These are phyloP conservation scores for Telenomus remus DNA, from an alignment of 1,140 invertebrate species.

Conservation along the genomic window DNA sequence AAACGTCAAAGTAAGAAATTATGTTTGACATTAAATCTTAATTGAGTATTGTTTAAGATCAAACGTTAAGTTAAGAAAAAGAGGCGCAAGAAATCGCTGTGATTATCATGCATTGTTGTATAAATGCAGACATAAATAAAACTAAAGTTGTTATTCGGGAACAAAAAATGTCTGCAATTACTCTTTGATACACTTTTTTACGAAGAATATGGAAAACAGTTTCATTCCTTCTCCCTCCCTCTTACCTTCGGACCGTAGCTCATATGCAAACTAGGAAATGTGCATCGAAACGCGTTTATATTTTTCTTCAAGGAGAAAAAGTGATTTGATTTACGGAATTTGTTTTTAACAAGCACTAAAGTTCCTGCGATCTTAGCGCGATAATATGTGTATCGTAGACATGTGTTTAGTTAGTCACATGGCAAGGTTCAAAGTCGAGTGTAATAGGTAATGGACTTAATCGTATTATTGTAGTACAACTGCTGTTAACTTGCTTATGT, in stretches of 20 bases:
- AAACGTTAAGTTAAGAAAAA: no score
- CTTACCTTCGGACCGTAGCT: neutral
- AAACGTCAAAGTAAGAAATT: no score
- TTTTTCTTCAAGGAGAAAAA: constrained; percentile 47
- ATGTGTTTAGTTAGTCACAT: constrained; percentile 39
- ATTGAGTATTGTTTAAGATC: no score
- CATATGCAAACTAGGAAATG: neutral
- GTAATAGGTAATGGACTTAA: constrained; percentile 22
- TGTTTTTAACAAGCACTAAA: constrained; percentile 36
- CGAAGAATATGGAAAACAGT: neutral
- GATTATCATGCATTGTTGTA: no score
- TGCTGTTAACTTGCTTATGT: no score
- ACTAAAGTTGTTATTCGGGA: no score
- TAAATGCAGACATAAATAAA: no score
- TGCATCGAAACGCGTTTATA: constrained; percentile 8
- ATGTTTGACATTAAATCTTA: no score
- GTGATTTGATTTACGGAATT: constrained; percentile 47
- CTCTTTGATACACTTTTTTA: neutral
- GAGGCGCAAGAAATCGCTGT: no score
- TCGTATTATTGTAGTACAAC: neutral
- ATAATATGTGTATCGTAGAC: constrained; percentile 24
- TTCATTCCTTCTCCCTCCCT: neutral
- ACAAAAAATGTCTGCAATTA: no score
- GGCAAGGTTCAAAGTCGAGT: constrained; percentile 28
- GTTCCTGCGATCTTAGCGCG: constrained; percentile 30